These are phyloP conservation scores for Schizotus pectinicornis DNA, from an alignment of 2,888 invertebrate genomes.

Conservation along the genomic window DNA sequence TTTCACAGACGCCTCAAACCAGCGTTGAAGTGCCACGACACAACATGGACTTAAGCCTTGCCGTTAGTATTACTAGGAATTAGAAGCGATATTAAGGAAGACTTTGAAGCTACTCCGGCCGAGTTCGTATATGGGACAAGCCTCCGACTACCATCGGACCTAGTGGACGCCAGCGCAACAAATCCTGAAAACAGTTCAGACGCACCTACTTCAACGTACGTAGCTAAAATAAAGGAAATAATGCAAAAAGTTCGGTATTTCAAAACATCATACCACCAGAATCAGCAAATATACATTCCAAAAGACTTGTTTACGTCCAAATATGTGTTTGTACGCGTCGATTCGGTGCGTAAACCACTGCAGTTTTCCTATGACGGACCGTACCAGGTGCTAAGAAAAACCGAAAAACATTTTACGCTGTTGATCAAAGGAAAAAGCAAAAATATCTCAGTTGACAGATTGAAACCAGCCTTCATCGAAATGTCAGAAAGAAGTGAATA, in stretches of 20 bases:
- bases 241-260: neutral
- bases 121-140: constrained; percentile 2
- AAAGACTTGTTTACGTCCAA: too few species aligned
- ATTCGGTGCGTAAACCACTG: neutral
- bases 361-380: constrained; percentile 6
- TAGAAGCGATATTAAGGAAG: constrained; percentile 8
- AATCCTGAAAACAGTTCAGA: too few species aligned
- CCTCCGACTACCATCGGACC: constrained; percentile 7
- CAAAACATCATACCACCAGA: constrained; percentile 1
- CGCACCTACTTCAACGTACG: too few species aligned
- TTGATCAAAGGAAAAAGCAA: neutral
- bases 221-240: neutral
- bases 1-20: constrained; percentile 54
- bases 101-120: constrained; percentile 3
- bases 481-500: too few species aligned
- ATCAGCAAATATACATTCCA: too few species aligned
- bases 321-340: constrained; percentile 4
- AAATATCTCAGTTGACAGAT: neutral
- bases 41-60: constrained; percentile 1
- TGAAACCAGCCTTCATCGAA: constrained; percentile 8
- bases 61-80: constrained; percentile 4
- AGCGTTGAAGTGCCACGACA: constrained; percentile 43
- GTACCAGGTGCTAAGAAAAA: neutral
- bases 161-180: too few species aligned
- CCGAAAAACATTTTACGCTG: constrained; percentile 1